Evolutionary conservation across 2,113 vertebrate genomes (phyloP), one percentile per base, ranked within the genome.

Genomic region (Echinops telfairi): DNA sequence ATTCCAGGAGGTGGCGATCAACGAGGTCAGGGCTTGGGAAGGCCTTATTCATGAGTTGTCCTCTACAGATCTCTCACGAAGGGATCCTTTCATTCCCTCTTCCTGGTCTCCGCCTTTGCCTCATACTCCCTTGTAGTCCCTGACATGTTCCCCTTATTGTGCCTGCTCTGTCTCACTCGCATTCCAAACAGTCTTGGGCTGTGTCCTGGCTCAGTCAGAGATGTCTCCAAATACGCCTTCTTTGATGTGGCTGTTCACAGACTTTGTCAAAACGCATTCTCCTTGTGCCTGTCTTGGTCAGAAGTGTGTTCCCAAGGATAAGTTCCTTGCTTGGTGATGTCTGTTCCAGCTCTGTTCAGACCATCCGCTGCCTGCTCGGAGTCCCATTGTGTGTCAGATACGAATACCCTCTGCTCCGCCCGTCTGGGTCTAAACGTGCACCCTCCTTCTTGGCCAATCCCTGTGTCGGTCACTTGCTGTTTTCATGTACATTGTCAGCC

Each of bases 191-290:
- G 19, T 57, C 1, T 0, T 23, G 92, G 66, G n/a, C 83, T 78
- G 47, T 96, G 83, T 93, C 78, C 11, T 64, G 27, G 53, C 57
- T 87, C 78, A 33, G 70, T 84, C 62, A 6, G 31, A 36, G 60
- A 60, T 47, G 36, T 88, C 73, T 75, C 66, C 76, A 83, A 93
- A 60, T 77, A 88, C 1, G 6, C 77, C 87, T 94, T 88, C 76
- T 92, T 86, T 60, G 85, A 71, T 78, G 33, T 86, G 75, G 80
- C 81, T 75, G n/a, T 84, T 78, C 80, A 71, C 38, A 81, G 64
- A 47, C 73, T 1, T 40, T 94, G 77, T 91, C 78, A 91, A 84
- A 73, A 79, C 29, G 36, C 38, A 31, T n/a, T 15, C 8, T 29
- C 57, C 15, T 22, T 3, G 19, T 20, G 10, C 77, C 83, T 82